phyloP scores from a whole-genome alignment of 2,113 vertebrate genomes.

The Oncorhynchus gorbuscha region DNA sequence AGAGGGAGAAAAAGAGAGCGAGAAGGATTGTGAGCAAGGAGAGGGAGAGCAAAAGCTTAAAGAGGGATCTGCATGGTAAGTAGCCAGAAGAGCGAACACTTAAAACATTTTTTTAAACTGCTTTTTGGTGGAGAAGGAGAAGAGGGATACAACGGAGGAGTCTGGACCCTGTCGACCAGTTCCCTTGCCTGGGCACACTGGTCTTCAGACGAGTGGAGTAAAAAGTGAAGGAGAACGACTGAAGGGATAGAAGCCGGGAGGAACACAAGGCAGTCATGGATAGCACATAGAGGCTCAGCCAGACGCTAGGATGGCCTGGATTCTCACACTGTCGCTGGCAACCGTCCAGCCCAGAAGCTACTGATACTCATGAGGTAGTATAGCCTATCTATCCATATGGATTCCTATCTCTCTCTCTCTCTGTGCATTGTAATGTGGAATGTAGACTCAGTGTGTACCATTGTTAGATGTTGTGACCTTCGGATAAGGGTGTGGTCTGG shows the following conservation, averaged over 20 bases:
- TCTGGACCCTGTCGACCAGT: slow-evolving; percentile 10
- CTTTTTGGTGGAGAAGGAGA: slow-evolving; percentile 43
- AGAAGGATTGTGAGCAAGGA: slow-evolving; percentile 25
- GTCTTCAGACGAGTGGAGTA: slow-evolving; percentile 8
- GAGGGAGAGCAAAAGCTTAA: slow-evolving; percentile 46
- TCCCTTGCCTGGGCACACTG: slow-evolving; percentile 12
- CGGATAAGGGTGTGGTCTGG: neutral
- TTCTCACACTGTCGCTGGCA: slow-evolving; percentile 65
- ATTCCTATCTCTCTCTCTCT: neutral
- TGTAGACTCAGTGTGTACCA: neutral
- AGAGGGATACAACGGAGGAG: slow-evolving; percentile 17
- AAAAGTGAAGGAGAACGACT: slow-evolving; percentile 13
- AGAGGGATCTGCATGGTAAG: slow-evolving; percentile 68
- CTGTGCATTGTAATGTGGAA: neutral
- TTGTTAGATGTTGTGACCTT: neutral
- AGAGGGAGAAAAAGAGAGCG: slow-evolving; percentile 6
- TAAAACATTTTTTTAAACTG: slow-evolving; percentile 15
- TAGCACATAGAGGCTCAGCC: slow-evolving; percentile 51
- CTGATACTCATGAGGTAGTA: slow-evolving; percentile 67
- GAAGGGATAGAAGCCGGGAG: slow-evolving; percentile 53
- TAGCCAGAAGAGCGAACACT: slow-evolving; percentile 48
- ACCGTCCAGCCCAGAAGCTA: slow-evolving; percentile 62
- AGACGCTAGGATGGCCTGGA: slow-evolving; percentile 67
- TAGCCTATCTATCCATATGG: neutral
- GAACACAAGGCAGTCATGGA: slow-evolving; percentile 75